Conservation (phyloP, 35 echinoderm and acorn worm genomes). For the Heliocidaris tuberculata region DNA sequence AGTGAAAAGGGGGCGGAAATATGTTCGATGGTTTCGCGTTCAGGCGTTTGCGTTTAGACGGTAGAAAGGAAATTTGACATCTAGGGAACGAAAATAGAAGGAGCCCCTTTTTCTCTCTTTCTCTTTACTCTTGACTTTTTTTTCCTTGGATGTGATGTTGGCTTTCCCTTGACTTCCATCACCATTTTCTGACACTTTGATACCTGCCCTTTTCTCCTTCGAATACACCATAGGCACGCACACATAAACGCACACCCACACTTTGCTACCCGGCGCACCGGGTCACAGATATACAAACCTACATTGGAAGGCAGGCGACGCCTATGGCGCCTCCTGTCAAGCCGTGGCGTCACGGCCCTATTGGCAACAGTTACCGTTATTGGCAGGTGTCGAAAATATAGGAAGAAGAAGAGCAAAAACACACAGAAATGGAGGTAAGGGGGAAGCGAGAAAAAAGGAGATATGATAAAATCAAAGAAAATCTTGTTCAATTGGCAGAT, state of each 20-base stretch:
- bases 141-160: background rate
- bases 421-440: background rate
- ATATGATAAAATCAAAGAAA: slow-evolving; percentile 12
- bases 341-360: background rate
- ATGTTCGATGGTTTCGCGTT: slow-evolving; percentile 36
- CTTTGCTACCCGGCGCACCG: background rate
- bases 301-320: background rate
- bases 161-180: background rate
- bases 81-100: slow-evolving; percentile 34
- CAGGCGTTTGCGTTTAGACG: slow-evolving; percentile 34
- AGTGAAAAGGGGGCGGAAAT: slow-evolving; percentile 40
- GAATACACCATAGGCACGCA: background rate
- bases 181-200: background rate
- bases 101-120: background rate
- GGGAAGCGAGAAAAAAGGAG: background rate
- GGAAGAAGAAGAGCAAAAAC: background rate
- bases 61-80: slow-evolving; percentile 50
- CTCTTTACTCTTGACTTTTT: background rate
- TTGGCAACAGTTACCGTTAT: slow-evolving; percentile 4
- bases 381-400: slow-evolving; percentile 49
- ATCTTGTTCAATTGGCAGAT: slow-evolving; percentile 30
- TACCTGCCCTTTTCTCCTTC: slow-evolving; percentile 13
- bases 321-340: slow-evolving; percentile 15
- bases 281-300: background rate
- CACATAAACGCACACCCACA: slow-evolving; percentile 22